These are phyloP conservation scores for Drosophila willistoni DNA, from an alignment of 1,140 invertebrate genomes.

Conservation along the genomic window DNA sequence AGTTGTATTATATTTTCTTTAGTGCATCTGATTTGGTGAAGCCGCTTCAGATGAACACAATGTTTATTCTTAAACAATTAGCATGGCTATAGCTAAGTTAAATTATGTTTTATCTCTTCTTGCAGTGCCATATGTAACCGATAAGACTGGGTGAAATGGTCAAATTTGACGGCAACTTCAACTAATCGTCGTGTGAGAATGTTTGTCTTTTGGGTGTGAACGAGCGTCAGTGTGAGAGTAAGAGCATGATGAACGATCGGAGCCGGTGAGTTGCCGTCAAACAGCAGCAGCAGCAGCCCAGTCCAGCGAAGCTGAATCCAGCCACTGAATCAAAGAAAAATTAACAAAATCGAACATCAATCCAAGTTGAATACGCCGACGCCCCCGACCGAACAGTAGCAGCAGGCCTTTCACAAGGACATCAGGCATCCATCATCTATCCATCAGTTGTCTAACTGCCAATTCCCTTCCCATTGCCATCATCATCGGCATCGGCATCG, in stretches of 20 bases:
- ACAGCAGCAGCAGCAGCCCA: slow-evolving; percentile 26
- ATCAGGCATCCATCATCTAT: slow-evolving; percentile 31
- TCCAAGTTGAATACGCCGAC: background rate
- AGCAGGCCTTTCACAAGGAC: background rate
- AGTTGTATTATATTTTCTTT: too few relatives aligned
- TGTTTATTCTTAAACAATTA: too few relatives aligned
- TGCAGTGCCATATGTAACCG: slow-evolving; percentile 78
- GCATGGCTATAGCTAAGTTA: too few relatives aligned
- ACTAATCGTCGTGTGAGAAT: slow-evolving; percentile 20
- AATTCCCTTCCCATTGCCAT: slow-evolving; percentile 31
- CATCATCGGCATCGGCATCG: slow-evolving; percentile 5
- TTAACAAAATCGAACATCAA: slow-evolving; percentile 13
- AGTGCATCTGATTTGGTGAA: too few relatives aligned
- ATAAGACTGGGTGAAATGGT: slow-evolving; percentile 74
- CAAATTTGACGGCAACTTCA: slow-evolving; percentile 51
- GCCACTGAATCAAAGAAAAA: background rate
- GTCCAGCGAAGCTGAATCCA: background rate
- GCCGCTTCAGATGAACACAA: too few relatives aligned
- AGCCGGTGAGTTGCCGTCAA: slow-evolving; percentile 42
- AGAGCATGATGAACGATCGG: slow-evolving; percentile 59
- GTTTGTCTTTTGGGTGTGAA: slow-evolving; percentile 3
- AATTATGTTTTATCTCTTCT: slow-evolving; percentile 3
- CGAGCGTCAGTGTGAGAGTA: slow-evolving; percentile 15
- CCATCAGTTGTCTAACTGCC: slow-evolving; percentile 46
- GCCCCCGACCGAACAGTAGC: background rate